Evolutionary conservation across 2,797 vertebrate species (phyloP).

Genomic region (Melanotaenia parkinsoni): DNA sequence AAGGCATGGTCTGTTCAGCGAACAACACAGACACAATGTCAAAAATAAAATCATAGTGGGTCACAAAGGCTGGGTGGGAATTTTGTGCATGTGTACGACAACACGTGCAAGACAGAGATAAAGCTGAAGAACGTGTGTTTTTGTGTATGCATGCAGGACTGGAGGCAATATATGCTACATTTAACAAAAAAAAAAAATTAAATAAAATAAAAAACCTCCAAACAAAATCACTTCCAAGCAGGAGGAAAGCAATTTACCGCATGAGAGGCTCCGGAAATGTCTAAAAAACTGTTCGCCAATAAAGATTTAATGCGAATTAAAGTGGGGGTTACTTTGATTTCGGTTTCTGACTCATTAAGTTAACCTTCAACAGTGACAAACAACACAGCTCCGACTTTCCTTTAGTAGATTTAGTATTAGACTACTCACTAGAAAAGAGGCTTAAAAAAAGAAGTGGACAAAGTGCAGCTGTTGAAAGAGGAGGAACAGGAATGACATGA

Average conservation of each 20-base stretch:
- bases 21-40: constrained; percentile 46
- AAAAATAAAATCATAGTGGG: constrained; percentile 38
- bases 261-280: constrained; percentile 52
- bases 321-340: constrained; percentile 51
- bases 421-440: constrained; percentile 34
- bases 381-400: not conserved
- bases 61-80: constrained; percentile 41
- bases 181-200: constrained; percentile 23
- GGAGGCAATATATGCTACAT: constrained; percentile 35
- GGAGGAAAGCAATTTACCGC: constrained; percentile 64
- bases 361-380: constrained; percentile 51
- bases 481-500: constrained; percentile 44
- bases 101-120: constrained; percentile 43
- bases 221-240: constrained; percentile 51
- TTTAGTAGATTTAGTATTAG: not conserved
- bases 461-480: constrained; percentile 49
- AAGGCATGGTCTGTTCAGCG: constrained; percentile 47
- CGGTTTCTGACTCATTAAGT: constrained; percentile 58
- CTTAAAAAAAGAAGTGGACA: constrained; percentile 36
- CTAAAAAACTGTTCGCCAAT: constrained; percentile 40
- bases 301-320: constrained; percentile 55
- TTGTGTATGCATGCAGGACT: constrained; percentile 22
- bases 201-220: not conserved
- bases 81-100: constrained; percentile 28
- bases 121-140: constrained; percentile 15